These are phyloP conservation scores for Trichomalopsis sarcophagae DNA, from an alignment of 1,140 invertebrate species.

Conservation along the genomic window DNA sequence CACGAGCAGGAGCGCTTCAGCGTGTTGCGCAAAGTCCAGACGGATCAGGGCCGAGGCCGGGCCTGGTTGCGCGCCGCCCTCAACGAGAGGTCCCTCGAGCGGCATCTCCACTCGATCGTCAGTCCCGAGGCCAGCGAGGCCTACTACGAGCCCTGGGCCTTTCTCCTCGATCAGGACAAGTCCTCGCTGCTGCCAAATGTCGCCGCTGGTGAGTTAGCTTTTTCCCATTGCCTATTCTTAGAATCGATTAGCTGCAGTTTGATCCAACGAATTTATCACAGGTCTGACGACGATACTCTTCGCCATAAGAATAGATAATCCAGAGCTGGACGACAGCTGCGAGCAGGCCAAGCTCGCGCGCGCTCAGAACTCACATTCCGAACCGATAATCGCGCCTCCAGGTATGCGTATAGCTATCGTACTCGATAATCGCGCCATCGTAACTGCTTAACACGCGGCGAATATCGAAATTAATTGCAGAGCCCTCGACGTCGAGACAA, in stretches of 20 bases:
- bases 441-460: not conserved
- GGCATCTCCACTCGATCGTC: constrained; percentile 87
- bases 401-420: constrained; percentile 49
- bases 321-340: constrained; percentile 82
- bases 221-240: not conserved
- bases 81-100: constrained; percentile 92
- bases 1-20: constrained; percentile 91
- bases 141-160: constrained; percentile 91
- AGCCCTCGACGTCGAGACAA: constrained; percentile 72
- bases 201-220: constrained; percentile 81
- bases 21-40: constrained; percentile 86
- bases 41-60: constrained; percentile 87
- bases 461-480: constrained; percentile 55
- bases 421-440: no score
- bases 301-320: constrained; percentile 91
- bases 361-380: constrained; percentile 69
- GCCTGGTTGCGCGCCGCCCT: constrained; percentile 91
- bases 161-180: constrained; percentile 85
- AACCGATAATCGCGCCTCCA: constrained; percentile 75
- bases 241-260: no score
- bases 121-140: constrained; percentile 80
- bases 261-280: constrained; percentile 61
- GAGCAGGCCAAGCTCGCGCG: constrained; percentile 65
- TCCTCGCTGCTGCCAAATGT: constrained; percentile 85
- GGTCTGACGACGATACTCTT: constrained; percentile 91